Conservation (phyloP, 1,140 invertebrate species). For the Hycleus cichorii region DNA sequence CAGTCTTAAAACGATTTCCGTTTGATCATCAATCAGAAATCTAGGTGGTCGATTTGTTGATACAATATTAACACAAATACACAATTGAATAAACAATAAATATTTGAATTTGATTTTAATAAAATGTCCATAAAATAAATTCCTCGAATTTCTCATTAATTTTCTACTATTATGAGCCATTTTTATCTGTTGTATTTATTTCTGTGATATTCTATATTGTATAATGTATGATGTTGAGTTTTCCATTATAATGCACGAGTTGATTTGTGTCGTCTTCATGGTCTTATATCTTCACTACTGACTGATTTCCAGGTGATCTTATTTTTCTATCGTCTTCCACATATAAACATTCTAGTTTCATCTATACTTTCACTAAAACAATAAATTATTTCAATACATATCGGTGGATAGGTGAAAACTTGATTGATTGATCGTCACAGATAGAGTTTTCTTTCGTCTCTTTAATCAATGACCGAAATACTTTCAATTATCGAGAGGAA, state of each 20-base stretch:
- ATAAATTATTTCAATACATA: no score
- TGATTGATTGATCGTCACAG: no score
- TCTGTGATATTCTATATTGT: neutral
- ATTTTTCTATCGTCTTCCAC: neutral
- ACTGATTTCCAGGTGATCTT: slow-evolving; percentile 8
- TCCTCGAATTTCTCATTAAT: slow-evolving; percentile 15
- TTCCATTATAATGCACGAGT: slow-evolving; percentile 3
- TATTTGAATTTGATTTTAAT: slow-evolving; percentile 28
- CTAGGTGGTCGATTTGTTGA: slow-evolving; percentile 68
- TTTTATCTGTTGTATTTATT: neutral
- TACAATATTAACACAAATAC: slow-evolving; percentile 16
- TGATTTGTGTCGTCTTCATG: slow-evolving; percentile 9
- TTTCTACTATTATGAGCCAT: neutral
- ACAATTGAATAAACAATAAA: slow-evolving; percentile 18
- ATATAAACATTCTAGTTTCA: neutral
- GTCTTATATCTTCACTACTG: slow-evolving; percentile 6
- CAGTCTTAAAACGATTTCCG: slow-evolving; percentile 79
- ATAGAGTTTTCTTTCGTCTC: no score
- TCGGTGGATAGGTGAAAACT: no score
- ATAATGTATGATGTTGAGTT: no score
- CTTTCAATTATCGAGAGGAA: no score
- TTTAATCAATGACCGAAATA: no score
- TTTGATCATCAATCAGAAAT: slow-evolving; percentile 78
- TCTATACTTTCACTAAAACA: slow-evolving; percentile 7
- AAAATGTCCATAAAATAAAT: slow-evolving; percentile 27